Evolutionary conservation across 2,888 invertebrate genomes (phyloP).

Genomic region (Sisyra nigra): DNA sequence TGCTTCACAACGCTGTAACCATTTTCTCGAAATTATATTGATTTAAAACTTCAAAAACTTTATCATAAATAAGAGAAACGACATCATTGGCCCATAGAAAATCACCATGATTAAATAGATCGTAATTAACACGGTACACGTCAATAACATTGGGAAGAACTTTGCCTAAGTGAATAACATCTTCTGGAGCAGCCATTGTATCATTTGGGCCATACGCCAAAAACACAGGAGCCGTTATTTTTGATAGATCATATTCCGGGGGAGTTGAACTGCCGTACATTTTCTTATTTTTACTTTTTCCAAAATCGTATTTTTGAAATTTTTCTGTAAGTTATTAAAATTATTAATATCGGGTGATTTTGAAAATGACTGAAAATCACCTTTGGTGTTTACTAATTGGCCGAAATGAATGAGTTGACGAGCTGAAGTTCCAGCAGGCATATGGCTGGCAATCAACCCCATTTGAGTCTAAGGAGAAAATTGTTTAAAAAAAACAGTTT

Average conservation of each 20-base stretch:
- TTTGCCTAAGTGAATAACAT: neutral
- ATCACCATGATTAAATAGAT: slow-evolving; percentile 41
- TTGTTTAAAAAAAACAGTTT: slow-evolving; percentile 6
- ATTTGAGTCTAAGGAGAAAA: neutral
- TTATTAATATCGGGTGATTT: neutral
- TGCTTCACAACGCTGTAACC: too few relatives aligned
- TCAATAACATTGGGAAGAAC: neutral
- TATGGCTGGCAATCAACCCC: slow-evolving; percentile 37
- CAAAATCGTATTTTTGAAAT: slow-evolving; percentile 31
- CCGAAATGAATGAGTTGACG: slow-evolving; percentile 56
- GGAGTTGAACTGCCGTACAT: slow-evolving; percentile 36
- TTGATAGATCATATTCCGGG: slow-evolving; percentile 36
- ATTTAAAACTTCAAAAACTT: slow-evolving; percentile 4
- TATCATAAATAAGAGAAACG: slow-evolving; percentile 30
- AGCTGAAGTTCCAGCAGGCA: slow-evolving; percentile 52
- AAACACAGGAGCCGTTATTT: neutral
- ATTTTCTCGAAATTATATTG: too few relatives aligned
- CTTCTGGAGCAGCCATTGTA: neutral
- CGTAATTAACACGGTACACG: slow-evolving; percentile 25
- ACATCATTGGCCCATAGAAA: slow-evolving; percentile 43
- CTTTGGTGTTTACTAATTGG: slow-evolving; percentile 39
- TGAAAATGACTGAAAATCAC: neutral
- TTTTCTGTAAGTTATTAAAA: slow-evolving; percentile 14
- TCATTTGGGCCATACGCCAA: neutral
- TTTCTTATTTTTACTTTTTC: slow-evolving; percentile 30